phyloP scores from a whole-genome alignment of 2,113 vertebrate genomes.

The Miniopterus natalensis region DNA sequence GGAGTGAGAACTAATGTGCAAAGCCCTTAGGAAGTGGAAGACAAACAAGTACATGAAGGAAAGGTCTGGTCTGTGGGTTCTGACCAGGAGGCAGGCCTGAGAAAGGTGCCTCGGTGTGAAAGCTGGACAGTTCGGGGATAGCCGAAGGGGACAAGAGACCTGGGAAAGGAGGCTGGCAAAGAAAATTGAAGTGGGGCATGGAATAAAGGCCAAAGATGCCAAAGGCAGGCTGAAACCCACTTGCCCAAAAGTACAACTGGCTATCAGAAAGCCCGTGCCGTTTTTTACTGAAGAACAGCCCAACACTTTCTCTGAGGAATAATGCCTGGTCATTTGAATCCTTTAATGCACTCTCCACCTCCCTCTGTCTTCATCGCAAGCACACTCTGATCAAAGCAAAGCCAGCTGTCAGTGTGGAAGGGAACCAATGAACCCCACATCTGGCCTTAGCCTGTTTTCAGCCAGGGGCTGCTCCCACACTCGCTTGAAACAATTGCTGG shows the following conservation, averaged over 20 bases:
- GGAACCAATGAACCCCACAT: not conserved
- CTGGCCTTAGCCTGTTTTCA: not conserved
- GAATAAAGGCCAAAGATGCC: not conserved
- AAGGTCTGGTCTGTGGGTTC: not conserved
- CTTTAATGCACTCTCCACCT: not conserved
- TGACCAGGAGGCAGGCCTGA: not conserved
- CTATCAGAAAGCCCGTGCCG: not conserved
- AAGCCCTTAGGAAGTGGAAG: not conserved
- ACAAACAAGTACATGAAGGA: not conserved
- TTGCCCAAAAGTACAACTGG: slow-evolving; percentile 1
- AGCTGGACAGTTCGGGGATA: not conserved
- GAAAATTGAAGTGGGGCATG: not conserved
- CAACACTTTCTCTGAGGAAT: slow-evolving; percentile 29
- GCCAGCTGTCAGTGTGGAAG: not conserved
- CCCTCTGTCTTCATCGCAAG: not conserved
- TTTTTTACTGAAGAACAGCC: not conserved
- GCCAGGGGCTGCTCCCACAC: not conserved
- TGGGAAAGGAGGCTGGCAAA: not conserved
- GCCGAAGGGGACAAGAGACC: not conserved
- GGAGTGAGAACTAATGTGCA: not conserved
- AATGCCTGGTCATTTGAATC: not conserved
- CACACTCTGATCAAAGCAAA: not conserved
- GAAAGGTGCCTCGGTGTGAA: not conserved
- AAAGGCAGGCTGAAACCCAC: not conserved
- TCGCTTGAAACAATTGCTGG: not conserved